These are phyloP conservation scores for Apogon hyalosoma DNA, from an alignment of 2,797 vertebrate species.

Conservation along the genomic window DNA sequence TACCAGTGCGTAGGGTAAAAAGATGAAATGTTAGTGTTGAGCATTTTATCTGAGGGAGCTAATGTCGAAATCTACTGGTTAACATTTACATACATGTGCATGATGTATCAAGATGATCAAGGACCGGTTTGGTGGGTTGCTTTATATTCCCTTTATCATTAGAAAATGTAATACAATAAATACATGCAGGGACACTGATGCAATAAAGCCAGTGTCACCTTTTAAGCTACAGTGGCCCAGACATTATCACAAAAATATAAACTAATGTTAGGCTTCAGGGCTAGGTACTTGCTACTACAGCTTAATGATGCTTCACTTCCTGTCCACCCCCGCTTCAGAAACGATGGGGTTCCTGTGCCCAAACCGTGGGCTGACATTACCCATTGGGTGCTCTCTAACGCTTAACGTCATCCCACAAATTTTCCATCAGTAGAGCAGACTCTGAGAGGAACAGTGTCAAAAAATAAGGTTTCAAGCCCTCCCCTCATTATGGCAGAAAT, in stretches of 20 bases:
- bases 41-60: too few species aligned
- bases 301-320: slow-evolving; percentile 37
- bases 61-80: not conserved
- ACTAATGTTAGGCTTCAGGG: slow-evolving; percentile 4
- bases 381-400: slow-evolving; percentile 6
- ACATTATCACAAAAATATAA: slow-evolving; percentile 35
- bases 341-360: slow-evolving; percentile 4
- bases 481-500: slow-evolving; percentile 5
- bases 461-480: not conserved
- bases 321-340: slow-evolving; percentile 22
- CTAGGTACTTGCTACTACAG: slow-evolving; percentile 16
- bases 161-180: slow-evolving; percentile 56
- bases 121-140: slow-evolving; percentile 65
- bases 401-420: slow-evolving; percentile 14
- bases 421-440: slow-evolving; percentile 26
- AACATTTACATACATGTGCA: slow-evolving; percentile 2
- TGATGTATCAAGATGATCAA: slow-evolving; percentile 16
- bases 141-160: slow-evolving; percentile 77
- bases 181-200: slow-evolving; percentile 52
- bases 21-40: not conserved
- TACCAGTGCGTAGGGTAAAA: not conserved
- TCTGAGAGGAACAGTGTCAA: slow-evolving; percentile 25
- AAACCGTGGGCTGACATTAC: slow-evolving; percentile 5
- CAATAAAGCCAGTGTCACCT: slow-evolving; percentile 23
- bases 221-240: slow-evolving; percentile 32